These are phyloP conservation scores for Stegodyphus mimosarum DNA, from an alignment of 1,140 invertebrate genomes.

Conservation along the genomic window DNA sequence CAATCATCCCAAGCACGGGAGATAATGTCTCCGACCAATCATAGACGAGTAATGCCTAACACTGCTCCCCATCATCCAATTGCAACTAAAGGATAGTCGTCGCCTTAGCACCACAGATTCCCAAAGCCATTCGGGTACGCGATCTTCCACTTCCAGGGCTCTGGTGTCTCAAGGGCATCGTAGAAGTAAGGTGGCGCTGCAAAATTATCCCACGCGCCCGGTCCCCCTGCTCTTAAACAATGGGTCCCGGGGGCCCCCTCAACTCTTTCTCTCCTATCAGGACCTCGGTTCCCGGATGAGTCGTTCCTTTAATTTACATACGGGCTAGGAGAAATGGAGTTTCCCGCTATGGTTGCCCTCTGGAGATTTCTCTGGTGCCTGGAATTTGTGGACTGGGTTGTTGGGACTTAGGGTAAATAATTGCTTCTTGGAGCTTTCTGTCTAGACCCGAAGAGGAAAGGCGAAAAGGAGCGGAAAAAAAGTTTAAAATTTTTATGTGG, in stretches of 20 bases:
- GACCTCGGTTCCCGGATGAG: slow-evolving; percentile 7
- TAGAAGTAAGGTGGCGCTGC: slow-evolving; percentile 39
- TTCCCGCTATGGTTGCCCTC: not conserved
- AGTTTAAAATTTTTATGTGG: too few relatives aligned
- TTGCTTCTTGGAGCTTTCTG: slow-evolving; percentile 12
- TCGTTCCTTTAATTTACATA: slow-evolving; percentile 39
- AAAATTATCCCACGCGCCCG: not conserved
- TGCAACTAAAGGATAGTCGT: slow-evolving; percentile 30
- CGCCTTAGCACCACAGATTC: slow-evolving; percentile 21
- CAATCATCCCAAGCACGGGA: too few relatives aligned
- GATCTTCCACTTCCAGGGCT: too few relatives aligned
- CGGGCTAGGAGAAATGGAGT: not conserved
- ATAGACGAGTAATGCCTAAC: not conserved
- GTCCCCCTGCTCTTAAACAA: slow-evolving; percentile 19
- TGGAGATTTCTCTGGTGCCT: not conserved
- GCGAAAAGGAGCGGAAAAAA: too few relatives aligned
- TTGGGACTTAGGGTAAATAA: slow-evolving; percentile 33
- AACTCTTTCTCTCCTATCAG: slow-evolving; percentile 48
- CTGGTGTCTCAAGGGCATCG: slow-evolving; percentile 12
- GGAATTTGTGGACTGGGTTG: slow-evolving; percentile 29
- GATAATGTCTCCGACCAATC: too few relatives aligned
- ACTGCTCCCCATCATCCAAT: slow-evolving; percentile 28
- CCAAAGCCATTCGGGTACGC: too few relatives aligned
- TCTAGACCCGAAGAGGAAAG: too few relatives aligned
- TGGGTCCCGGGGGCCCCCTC: slow-evolving; percentile 20